phyloP scores from a whole-genome alignment of 2,113 vertebrate genomes.

The Quiscalus mexicanus region DNA sequence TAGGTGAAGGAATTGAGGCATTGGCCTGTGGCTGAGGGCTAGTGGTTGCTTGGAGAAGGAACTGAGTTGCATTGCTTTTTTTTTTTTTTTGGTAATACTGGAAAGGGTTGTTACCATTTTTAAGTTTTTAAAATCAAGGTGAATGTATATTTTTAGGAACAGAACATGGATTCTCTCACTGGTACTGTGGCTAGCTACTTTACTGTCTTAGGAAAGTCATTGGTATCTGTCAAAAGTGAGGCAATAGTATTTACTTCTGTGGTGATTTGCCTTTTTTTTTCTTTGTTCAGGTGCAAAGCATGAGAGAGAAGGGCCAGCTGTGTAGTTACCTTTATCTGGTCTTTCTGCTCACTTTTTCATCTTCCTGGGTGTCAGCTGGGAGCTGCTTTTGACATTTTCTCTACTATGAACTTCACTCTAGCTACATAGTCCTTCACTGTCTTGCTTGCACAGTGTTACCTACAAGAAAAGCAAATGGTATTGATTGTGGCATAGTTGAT shows the following conservation, averaged over 20 bases:
- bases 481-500: not conserved
- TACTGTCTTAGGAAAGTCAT: not conserved
- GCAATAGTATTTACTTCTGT: not conserved
- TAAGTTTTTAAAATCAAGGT: not conserved
- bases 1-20: constrained; percentile 1
- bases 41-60: not conserved
- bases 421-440: not conserved
- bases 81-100: not conserved
- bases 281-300: not conserved
- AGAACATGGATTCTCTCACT: not conserved
- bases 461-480: not conserved
- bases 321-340: not conserved
- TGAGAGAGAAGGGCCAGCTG: not conserved
- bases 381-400: not conserved
- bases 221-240: not conserved
- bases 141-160: not conserved
- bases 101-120: not conserved
- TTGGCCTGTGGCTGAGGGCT: not conserved
- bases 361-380: not conserved
- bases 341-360: not conserved
- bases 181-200: not conserved
- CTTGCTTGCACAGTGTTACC: not conserved
- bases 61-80: not conserved
- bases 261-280: not conserved
- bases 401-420: not conserved